Percentiles rank a stretch among this genome's conserved stretches.
These are phyloP conservation scores for Melanotaenia nigrans DNA, from an alignment of 2,797 vertebrate species.

Conservation along the genomic window DNA sequence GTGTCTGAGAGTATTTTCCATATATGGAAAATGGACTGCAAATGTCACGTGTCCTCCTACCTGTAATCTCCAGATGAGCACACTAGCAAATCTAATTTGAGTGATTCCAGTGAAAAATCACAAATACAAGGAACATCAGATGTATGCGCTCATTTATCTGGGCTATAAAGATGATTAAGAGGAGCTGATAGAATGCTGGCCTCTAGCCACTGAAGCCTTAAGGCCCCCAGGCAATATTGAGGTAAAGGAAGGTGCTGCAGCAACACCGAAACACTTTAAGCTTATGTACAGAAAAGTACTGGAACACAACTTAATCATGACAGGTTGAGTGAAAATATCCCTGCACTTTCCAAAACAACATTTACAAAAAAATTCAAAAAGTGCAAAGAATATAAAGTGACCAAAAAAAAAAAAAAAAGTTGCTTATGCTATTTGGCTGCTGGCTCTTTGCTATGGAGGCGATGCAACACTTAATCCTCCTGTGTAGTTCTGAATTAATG, in stretches of 20 bases:
- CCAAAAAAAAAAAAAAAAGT: conserved; percentile 13
- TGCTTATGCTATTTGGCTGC: not conserved
- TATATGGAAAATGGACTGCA: conserved; percentile 8
- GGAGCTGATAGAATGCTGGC: conserved; percentile 46
- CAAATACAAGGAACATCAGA: conserved; percentile 54
- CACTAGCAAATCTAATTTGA: conserved; percentile 45
- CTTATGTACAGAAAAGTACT: conserved; percentile 2
- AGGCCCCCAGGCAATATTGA: conserved; percentile 24
- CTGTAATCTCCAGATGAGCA: conserved; percentile 42
- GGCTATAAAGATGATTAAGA: conserved; percentile 53
- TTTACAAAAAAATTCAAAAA: conserved; percentile 5
- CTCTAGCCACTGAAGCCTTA: conserved; percentile 48
- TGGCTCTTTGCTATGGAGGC: conserved; percentile 1
- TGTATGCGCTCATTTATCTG: conserved; percentile 64
- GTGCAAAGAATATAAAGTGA: conserved; percentile 13
- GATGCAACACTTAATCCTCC: conserved; percentile 29
- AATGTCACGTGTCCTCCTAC: conserved; percentile 32
- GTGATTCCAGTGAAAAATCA: conserved; percentile 44
- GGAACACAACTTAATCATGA: not conserved
- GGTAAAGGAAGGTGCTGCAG: conserved; percentile 34
- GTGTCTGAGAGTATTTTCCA: too few species aligned
- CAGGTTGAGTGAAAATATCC: not conserved
- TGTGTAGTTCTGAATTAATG: conserved; percentile 43
- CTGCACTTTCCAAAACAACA: not conserved
- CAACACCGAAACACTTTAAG: conserved; percentile 16